Conservation (phyloP, 2,113 vertebrate species). For the Scophthalmus maximus region DNA sequence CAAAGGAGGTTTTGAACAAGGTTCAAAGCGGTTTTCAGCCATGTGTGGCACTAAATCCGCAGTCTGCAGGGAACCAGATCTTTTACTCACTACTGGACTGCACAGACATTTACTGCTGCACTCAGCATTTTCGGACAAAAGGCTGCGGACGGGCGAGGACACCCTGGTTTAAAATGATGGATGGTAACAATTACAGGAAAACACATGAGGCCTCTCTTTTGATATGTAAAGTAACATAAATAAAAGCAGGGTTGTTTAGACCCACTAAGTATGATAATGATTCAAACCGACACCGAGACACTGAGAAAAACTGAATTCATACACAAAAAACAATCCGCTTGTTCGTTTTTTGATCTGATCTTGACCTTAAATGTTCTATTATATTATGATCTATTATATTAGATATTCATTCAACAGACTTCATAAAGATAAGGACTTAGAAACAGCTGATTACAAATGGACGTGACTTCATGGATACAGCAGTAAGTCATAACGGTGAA, state of each 20-base stretch:
- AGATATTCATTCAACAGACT: neutral
- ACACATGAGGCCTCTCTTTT: slow-evolving; percentile 34
- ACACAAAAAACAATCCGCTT: neutral
- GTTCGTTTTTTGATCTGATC: neutral
- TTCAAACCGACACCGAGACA: neutral
- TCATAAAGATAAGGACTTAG: neutral
- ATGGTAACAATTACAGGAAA: slow-evolving; percentile 55
- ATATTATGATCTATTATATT: neutral
- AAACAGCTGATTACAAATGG: neutral
- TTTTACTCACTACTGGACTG: slow-evolving; percentile 51
- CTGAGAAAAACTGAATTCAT: neutral
- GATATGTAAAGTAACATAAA: slow-evolving; percentile 36
- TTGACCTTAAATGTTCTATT: neutral
- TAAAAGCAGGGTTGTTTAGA: slow-evolving; percentile 21
- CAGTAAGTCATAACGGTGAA: neutral
- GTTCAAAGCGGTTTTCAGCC: slow-evolving; percentile 66
- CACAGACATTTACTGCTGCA: slow-evolving; percentile 36
- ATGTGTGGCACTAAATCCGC: slow-evolving; percentile 68
- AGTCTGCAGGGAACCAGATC: slow-evolving; percentile 59
- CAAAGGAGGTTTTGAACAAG: slow-evolving; percentile 56
- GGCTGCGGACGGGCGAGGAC: slow-evolving; percentile 46
- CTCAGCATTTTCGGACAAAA: slow-evolving; percentile 68
- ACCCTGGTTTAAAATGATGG: slow-evolving; percentile 55
- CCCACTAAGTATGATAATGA: neutral
- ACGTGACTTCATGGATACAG: too few species aligned